Base-by-base conservation (phyloP, 2,888 invertebrate species). In the Heteromurus nitidus region DNA sequence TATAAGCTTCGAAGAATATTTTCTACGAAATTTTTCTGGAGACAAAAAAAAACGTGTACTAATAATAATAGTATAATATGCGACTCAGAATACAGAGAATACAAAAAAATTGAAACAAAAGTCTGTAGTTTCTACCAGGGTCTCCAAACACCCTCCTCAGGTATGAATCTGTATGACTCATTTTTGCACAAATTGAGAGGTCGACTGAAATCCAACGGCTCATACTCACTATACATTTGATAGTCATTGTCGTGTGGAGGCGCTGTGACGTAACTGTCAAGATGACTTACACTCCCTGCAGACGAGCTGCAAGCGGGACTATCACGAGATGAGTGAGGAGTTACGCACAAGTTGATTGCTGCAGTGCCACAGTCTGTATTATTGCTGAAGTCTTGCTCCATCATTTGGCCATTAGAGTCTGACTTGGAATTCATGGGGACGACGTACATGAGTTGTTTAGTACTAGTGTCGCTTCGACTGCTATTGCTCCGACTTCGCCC, bases 101-200 rank as follows among this genome's bases (percentile, higher is more conserved):
- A 60, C 1, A 60, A 7, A 3, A 28, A 18, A n/a, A n/a, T n/a
- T n/a, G n/a, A n/a, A 60, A 47, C 42, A 72, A 60, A 79, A 70
- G 68, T 72, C 65, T 70, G 50, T 68, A 42, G n/a, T 53, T 74
- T 72, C 65, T 73, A 85, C 85, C 85, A 85, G 36, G 85, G 85
- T 70, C 85, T 80, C 85, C 85, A 85, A 11, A 82, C 82, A 16
- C 82, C 81, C 64, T 84, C 85, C 26, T 84, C 82, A 22, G 80
- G 77, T 16, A 82, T 80, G 55, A 80, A 68, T 55, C 82, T 72
- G 68, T 80, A 80, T 28, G 80, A 76, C 67, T 80, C 80, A 81
- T 85, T 80, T 84, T 85, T 85, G 79, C 83, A 82, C 30, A 85
- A 53, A 60, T 85, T 82, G 16, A 85, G 50, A 18, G 85, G 85